A percentile compares a stretch with the other conserved stretches of the same genome.
Evolutionary conservation across 2,888 invertebrate genomes (phyloP).

Genomic region (Dynastes hyllus): DNA sequence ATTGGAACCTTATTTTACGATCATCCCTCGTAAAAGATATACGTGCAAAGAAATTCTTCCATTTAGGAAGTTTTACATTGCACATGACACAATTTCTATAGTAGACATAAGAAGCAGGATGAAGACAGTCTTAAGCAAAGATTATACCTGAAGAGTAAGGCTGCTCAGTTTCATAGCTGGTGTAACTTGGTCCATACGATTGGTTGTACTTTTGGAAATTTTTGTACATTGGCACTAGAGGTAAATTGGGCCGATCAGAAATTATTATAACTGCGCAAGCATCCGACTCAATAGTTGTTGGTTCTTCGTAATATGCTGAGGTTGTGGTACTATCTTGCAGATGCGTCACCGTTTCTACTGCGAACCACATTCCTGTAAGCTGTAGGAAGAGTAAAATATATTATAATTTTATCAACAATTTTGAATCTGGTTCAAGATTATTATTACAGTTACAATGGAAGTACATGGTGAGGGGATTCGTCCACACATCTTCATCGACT

Average conservation of each 20-base stretch:
- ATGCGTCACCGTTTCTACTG: conserved; percentile 41
- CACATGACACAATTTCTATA: background rate
- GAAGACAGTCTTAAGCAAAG: background rate
- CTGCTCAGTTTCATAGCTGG: conserved; percentile 1
- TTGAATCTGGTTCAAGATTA: background rate
- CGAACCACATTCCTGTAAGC: conserved; percentile 49
- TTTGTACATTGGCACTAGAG: conserved; percentile 32
- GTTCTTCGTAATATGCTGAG: conserved; percentile 1
- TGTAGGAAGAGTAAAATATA: background rate
- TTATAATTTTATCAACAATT: background rate
- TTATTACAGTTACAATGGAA: too few relatives aligned
- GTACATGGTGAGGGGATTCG: too few relatives aligned
- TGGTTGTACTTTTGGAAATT: conserved; percentile 35
- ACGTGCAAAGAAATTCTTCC: background rate
- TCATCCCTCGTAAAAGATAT: too few relatives aligned
- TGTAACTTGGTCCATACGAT: conserved; percentile 27
- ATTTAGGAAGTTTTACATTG: background rate
- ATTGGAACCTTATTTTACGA: too few relatives aligned
- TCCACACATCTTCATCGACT: too few relatives aligned
- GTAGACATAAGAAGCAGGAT: background rate
- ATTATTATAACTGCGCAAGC: conserved; percentile 36
- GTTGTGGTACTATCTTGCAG: background rate
- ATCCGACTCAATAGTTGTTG: background rate
- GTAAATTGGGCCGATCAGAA: conserved; percentile 28
- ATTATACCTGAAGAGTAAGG: conserved; percentile 13